These are phyloP conservation scores for Pelochelys cantorii DNA, from an alignment of 2,797 vertebrate species.

Conservation along the genomic window DNA sequence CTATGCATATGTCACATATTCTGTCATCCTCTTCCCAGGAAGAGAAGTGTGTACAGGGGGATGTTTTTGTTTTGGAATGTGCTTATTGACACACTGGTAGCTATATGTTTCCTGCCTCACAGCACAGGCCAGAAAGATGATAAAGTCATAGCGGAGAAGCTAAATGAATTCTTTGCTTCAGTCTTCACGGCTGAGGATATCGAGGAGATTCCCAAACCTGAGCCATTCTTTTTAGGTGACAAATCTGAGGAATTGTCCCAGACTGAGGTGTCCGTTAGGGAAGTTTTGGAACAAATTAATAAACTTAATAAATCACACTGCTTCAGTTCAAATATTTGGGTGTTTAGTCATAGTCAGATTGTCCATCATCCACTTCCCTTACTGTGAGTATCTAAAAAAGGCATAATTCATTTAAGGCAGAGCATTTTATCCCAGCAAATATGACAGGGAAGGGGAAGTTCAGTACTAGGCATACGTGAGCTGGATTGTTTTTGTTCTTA, in stretches of 20 bases:
- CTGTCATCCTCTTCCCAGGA: background rate
- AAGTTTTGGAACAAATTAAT: background rate
- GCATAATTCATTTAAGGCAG: background rate
- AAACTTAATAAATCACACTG: background rate
- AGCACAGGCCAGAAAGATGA: background rate
- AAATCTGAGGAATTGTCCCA: too few relatives aligned
- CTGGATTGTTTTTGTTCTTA: background rate
- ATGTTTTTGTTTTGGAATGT: background rate
- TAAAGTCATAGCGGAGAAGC: too few relatives aligned
- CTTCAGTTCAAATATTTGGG: background rate
- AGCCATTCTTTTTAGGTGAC: too few relatives aligned
- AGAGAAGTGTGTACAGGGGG: background rate
- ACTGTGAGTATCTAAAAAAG: background rate
- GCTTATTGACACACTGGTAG: background rate
- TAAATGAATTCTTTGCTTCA: too few relatives aligned
- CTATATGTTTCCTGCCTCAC: background rate
- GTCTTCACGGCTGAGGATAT: too few relatives aligned
- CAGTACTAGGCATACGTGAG: background rate
- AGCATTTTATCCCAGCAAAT: fast-evolving
- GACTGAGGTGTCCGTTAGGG: too few relatives aligned
- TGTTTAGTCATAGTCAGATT: background rate
- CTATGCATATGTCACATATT: background rate
- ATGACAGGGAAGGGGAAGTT: background rate
- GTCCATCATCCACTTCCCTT: background rate
- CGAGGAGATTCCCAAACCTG: too few relatives aligned